Conservation (phyloP, 2,888 invertebrate species). For the Phrixothrix hirtus region DNA sequence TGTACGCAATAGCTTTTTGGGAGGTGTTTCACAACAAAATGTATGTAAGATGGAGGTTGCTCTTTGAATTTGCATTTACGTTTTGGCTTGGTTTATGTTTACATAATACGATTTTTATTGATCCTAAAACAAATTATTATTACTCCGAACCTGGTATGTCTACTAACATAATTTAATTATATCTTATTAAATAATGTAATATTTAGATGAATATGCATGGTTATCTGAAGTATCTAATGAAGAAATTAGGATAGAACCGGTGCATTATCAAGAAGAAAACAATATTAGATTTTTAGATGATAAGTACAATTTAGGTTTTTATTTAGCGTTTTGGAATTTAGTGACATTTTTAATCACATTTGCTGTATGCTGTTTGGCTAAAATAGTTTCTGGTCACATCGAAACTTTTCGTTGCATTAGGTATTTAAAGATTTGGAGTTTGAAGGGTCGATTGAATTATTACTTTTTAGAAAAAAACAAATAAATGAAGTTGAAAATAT, state of each 20-base stretch:
- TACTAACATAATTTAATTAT: not conserved
- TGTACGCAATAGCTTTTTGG: conserved; percentile 2
- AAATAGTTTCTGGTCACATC: not conserved
- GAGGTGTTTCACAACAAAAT: conserved; percentile 30
- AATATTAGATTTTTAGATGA: conserved; percentile 2
- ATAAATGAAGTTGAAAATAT: conserved; percentile 4
- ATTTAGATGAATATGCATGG: conserved; percentile 16
- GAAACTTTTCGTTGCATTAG: no score
- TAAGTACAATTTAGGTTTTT: not conserved
- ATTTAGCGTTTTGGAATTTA: not conserved
- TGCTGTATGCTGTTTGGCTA: not conserved
- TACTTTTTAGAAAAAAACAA: no score
- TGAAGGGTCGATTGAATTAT: not conserved
- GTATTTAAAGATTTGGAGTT: no score
- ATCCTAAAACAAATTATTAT: conserved; percentile 31
- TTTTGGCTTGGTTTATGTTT: conserved; percentile 45
- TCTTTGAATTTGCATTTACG: conserved; percentile 43
- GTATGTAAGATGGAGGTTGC: conserved; percentile 45
- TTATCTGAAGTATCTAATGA: conserved; percentile 6
- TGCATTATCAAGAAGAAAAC: not conserved
- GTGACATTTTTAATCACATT: not conserved
- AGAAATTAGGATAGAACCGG: not conserved
- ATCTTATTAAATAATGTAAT: not conserved
- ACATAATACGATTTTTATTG: conserved; percentile 35
- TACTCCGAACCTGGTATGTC: conserved; percentile 13